Evolutionary conservation across 2,797 vertebrate genomes (phyloP).

Genomic region (Lagodon rhomboides): DNA sequence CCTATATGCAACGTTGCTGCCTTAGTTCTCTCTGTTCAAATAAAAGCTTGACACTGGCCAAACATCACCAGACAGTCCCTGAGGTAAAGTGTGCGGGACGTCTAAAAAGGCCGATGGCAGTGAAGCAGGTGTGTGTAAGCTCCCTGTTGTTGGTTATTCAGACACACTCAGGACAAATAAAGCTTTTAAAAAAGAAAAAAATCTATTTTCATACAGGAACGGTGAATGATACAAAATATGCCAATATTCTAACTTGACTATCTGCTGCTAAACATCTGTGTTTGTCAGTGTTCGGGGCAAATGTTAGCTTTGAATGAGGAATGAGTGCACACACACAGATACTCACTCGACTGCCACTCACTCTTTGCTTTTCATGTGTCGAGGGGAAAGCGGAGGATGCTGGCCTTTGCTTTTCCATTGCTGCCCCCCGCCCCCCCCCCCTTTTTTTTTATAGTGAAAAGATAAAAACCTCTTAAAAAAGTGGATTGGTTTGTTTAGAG

Average conservation of each 20-base stretch:
- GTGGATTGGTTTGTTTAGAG: constrained; percentile 54
- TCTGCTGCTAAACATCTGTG: constrained; percentile 86
- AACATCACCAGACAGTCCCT: constrained; percentile 44
- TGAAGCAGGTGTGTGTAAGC: constrained; percentile 54
- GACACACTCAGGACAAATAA: constrained; percentile 86
- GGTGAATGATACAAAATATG: constrained; percentile 73
- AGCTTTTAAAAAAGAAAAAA: constrained; percentile 68
- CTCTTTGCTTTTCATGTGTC: constrained; percentile 77
- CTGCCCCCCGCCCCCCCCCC: constrained; percentile 4
- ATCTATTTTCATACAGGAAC: constrained; percentile 86
- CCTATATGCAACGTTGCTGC: constrained; percentile 57
- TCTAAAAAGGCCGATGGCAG: constrained; percentile 46
- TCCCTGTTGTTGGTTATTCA: constrained; percentile 77
- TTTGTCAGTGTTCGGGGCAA: constrained; percentile 83
- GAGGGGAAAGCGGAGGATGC: constrained; percentile 48
- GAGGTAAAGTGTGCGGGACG: constrained; percentile 40
- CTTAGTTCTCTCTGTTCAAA: constrained; percentile 63
- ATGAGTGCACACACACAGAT: constrained; percentile 81
- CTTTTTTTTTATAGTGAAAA: constrained; percentile 53
- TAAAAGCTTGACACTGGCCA: constrained; percentile 60
- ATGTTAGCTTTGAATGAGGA: constrained; percentile 81
- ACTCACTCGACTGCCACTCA: constrained; percentile 81
- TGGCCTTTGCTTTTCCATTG: constrained; percentile 63
- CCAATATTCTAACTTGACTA: constrained; percentile 79
- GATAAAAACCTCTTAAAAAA: constrained; percentile 50